Base-by-base conservation (phyloP, 1,140 invertebrate genomes). In the Zaprionus davidi region DNA sequence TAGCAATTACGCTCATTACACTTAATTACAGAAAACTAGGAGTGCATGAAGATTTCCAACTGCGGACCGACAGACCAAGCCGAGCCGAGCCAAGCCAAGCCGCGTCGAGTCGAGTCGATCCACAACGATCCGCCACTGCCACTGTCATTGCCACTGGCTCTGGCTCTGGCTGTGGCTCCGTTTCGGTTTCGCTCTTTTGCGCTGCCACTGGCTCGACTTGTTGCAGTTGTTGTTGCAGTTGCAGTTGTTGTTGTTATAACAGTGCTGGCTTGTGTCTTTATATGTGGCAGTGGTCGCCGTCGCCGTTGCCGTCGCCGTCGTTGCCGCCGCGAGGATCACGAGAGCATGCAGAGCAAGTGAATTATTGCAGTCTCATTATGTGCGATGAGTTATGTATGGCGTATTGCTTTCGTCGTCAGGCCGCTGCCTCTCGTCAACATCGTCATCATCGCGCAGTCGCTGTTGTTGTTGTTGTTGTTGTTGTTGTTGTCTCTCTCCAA, bases 311-410 rank as follows among this genome's bases (percentile, higher is more conserved):
- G 76, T 22, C 26, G 49, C 1, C 11, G 71, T 41, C 15, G 58
- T 41, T 5, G 57, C 81, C 65, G 76, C 66, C 74, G 79, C 76
- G 73, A 81, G 73, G 72, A 76, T 76, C 77, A 79, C 81, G 86
- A 79, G 86, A 79, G 86, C 86, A 90, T 90, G 82, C 73, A 82
- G 86, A 90, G 86, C 86, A 90, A 86, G 91, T 92, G 91, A 92
- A 92, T 92, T 92, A 92, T 92, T 92, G 82, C 91, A 92, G 91
- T 92, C 91, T 92, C 91, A 92, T 92, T 92, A 92, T 92, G 91
- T 92, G 91, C 91, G 91, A 92, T 92, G 91, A 92, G 91, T 92
- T 92, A 92, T 92, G 91, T 92, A 79, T 92, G 84, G 82, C 81
- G 91, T 92, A 92, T 92, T 91, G 91, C 91, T 92, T 91, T 92